Conservation (phyloP, 2,113 vertebrate genomes). For the Hypomesus transpacificus region DNA sequence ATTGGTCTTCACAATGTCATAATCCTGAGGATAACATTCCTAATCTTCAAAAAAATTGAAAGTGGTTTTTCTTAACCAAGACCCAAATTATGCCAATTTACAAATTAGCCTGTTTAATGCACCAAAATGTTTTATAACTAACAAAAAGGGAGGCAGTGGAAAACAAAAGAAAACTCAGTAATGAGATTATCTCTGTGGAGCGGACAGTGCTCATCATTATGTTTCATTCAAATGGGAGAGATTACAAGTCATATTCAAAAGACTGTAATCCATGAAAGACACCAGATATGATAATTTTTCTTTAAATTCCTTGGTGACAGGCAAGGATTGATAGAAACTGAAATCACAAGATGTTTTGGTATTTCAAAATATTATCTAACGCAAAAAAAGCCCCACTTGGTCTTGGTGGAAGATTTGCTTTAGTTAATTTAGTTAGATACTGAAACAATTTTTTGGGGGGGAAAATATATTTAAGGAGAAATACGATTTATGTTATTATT, state of each 20-base stretch:
- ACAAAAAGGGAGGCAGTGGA: constrained; percentile 66
- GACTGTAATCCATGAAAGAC: constrained; percentile 68
- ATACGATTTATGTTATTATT: too few relatives aligned
- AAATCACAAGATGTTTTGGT: constrained; percentile 59
- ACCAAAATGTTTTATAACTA: constrained; percentile 73
- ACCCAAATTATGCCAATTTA: constrained; percentile 70
- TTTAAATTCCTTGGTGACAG: constrained; percentile 59
- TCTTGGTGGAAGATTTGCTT: constrained; percentile 49
- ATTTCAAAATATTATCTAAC: constrained; percentile 64
- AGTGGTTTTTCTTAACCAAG: constrained; percentile 62
- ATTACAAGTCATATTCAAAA: constrained; percentile 71
- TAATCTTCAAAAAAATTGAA: constrained; percentile 73
- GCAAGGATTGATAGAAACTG: constrained; percentile 57
- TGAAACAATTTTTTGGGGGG: too few relatives aligned
- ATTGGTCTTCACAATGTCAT: constrained; percentile 64
- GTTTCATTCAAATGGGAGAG: constrained; percentile 66
- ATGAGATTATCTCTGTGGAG: constrained; percentile 72
- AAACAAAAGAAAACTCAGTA: constrained; percentile 74
- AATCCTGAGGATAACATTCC: constrained; percentile 73
- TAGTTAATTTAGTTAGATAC: constrained; percentile 3
- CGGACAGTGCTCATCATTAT: constrained; percentile 63
- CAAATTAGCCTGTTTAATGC: constrained; percentile 74
- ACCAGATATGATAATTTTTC: constrained; percentile 72
- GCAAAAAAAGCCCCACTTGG: constrained; percentile 53
- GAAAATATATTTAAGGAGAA: too few relatives aligned